Conservation (phyloP, 2,888 invertebrate genomes). For the Acrobasis repandana region DNA sequence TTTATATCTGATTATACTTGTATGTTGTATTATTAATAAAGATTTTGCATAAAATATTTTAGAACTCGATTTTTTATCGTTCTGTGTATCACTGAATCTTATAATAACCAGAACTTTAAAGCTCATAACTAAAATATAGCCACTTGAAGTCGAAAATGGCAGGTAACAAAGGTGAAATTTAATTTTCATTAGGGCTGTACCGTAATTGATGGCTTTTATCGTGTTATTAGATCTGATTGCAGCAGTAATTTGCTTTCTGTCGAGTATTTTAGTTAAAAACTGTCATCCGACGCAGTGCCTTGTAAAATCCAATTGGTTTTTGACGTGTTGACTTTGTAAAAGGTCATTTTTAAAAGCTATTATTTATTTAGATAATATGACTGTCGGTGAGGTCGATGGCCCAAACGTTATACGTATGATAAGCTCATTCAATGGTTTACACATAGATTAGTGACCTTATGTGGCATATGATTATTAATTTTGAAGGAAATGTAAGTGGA, state of each 20-base stretch:
- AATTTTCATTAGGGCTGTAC: constrained; percentile 16
- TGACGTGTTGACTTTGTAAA: not conserved
- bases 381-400: no score
- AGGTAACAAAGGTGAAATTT: constrained; percentile 17
- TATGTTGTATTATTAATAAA: no score
- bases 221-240: constrained; percentile 17
- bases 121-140: constrained; percentile 10
- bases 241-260: constrained; percentile 5
- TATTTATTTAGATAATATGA: no score
- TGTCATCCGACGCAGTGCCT: not conserved
- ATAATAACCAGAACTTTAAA: not conserved
- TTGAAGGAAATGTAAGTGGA: no score
- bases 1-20: no score
- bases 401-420: no score
- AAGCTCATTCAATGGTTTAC: no score
- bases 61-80: not conserved
- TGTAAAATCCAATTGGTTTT: not conserved
- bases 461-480: no score
- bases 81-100: not conserved
- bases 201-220: constrained; percentile 21
- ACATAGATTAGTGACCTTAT: no score
- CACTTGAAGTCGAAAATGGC: constrained; percentile 6
- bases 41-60: no score
- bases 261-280: constrained; percentile 1
- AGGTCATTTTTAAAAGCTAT: not conserved